Evolutionary conservation across 1,140 invertebrate species (phyloP).

Genomic region (Drosophila burlai): DNA sequence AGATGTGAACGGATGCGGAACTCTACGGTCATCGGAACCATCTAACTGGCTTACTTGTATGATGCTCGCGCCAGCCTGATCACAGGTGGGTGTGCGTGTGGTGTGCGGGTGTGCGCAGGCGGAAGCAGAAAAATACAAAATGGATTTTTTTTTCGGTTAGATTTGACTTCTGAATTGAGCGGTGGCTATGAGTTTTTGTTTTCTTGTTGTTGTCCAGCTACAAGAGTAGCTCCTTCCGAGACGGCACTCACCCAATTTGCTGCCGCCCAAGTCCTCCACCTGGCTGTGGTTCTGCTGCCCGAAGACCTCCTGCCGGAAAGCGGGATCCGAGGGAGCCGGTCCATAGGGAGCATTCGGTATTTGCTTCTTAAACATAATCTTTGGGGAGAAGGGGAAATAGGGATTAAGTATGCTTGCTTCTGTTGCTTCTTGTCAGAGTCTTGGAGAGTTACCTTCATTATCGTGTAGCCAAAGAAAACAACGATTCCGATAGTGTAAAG

Average conservation of each 20-base stretch:
- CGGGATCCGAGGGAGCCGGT: constrained; percentile 88
- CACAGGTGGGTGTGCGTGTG: constrained; percentile 37
- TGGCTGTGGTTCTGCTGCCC: constrained; percentile 86
- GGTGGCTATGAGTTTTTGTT: constrained; percentile 41
- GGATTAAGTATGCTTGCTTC: neutral
- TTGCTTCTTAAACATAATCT: constrained; percentile 91
- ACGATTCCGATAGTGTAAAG: constrained; percentile 97
- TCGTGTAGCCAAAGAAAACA: constrained; percentile 97
- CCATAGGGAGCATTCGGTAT: constrained; percentile 86
- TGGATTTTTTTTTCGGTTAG: constrained; percentile 36
- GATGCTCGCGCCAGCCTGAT: constrained; percentile 90
- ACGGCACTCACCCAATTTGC: constrained; percentile 75
- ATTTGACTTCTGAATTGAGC: constrained; percentile 44
- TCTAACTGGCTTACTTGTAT: constrained; percentile 89
- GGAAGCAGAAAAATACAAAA: constrained; percentile 53
- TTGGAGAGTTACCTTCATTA: constrained; percentile 91
- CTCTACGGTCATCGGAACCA: constrained; percentile 18
- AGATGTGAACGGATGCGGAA: constrained; percentile 43
- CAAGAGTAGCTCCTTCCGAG: neutral
- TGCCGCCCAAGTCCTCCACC: constrained; percentile 71
- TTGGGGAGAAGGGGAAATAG: constrained; percentile 3
- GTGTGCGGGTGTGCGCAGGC: constrained; percentile 23
- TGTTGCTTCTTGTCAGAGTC: no score
- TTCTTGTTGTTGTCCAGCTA: constrained; percentile 13
- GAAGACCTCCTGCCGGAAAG: constrained; percentile 90